Evolutionary conservation across 2,797 vertebrate species (phyloP).

Genomic region (Oreochromis grahami): DNA sequence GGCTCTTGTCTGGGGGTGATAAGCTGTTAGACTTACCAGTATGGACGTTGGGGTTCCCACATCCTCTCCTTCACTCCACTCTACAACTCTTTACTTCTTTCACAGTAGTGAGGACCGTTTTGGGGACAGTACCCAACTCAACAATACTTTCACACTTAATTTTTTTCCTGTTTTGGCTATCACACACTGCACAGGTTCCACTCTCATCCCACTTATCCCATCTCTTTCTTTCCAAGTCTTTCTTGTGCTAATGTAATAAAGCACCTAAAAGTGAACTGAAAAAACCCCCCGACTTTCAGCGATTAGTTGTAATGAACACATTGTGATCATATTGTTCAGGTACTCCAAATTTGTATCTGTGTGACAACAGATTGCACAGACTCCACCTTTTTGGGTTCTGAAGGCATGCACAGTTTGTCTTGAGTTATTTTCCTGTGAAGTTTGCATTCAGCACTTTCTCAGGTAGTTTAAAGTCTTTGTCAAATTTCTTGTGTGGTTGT

Average conservation of each 20-base stretch:
- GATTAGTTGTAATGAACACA: slow-evolving; percentile 52
- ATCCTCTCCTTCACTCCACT: slow-evolving; percentile 34
- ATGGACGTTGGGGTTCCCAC: slow-evolving; percentile 61
- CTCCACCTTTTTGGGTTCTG: slow-evolving; percentile 16
- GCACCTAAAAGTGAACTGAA: slow-evolving; percentile 47
- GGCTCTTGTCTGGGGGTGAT: slow-evolving; percentile 81
- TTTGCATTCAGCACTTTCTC: slow-evolving; percentile 13
- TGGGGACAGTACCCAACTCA: neutral
- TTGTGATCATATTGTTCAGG: slow-evolving; percentile 63
- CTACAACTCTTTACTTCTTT: slow-evolving; percentile 28
- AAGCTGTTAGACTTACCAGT: slow-evolving; percentile 76
- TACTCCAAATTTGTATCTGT: slow-evolving; percentile 51
- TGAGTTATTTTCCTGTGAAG: slow-evolving; percentile 16
- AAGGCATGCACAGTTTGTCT: slow-evolving; percentile 29
- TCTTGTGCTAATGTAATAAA: slow-evolving; percentile 40
- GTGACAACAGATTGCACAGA: slow-evolving; percentile 49
- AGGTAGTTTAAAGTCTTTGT: slow-evolving; percentile 17
- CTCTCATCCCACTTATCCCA: neutral
- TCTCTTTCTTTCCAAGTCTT: neutral
- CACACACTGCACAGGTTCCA: slow-evolving; percentile 8
- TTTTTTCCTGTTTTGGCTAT: slow-evolving; percentile 7
- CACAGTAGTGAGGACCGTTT: neutral
- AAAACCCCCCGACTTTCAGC: slow-evolving; percentile 60
- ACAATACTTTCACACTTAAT: neutral
- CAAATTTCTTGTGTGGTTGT: neutral